These are phyloP conservation scores for Caenorhabditis wallacei DNA, from an alignment of 2,888 invertebrate genomes.

Conservation along the genomic window DNA sequence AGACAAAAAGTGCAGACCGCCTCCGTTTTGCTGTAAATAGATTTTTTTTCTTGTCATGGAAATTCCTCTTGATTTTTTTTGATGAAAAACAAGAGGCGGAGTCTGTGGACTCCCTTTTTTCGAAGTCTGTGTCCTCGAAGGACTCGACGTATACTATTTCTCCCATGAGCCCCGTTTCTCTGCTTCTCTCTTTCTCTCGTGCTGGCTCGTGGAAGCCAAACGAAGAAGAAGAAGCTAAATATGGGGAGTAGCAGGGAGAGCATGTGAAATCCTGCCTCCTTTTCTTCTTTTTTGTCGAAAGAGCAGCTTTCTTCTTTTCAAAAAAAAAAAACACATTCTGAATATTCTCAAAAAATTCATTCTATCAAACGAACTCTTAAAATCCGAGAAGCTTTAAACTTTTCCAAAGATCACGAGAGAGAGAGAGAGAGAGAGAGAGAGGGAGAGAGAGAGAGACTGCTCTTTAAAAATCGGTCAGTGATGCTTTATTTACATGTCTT, in stretches of 20 bases:
- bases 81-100: too few species aligned
- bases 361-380: too few species aligned
- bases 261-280: constrained; percentile 23
- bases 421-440: too few species aligned
- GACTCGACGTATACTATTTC: too few species aligned
- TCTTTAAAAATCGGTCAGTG: constrained; percentile 34
- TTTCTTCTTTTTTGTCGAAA: background rate
- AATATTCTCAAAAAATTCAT: too few species aligned
- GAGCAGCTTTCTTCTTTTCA: background rate
- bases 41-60: background rate
- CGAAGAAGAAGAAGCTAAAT: background rate
- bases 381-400: background rate
- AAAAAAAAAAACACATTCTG: too few species aligned
- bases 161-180: background rate
- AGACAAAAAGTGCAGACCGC: constrained; percentile 5
- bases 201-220: background rate
- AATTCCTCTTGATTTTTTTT: too few species aligned
- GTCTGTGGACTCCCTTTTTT: background rate
- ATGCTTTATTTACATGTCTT: constrained; percentile 15
- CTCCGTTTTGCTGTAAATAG: constrained; percentile 5
- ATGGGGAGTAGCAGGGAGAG: background rate
- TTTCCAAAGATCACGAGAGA: constrained; percentile 11
- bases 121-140: background rate
- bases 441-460: background rate
- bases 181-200: constrained; percentile 11